phyloP scores from a whole-genome alignment of 1,140 invertebrate species.

The Mizuhopecten yessoensis region DNA sequence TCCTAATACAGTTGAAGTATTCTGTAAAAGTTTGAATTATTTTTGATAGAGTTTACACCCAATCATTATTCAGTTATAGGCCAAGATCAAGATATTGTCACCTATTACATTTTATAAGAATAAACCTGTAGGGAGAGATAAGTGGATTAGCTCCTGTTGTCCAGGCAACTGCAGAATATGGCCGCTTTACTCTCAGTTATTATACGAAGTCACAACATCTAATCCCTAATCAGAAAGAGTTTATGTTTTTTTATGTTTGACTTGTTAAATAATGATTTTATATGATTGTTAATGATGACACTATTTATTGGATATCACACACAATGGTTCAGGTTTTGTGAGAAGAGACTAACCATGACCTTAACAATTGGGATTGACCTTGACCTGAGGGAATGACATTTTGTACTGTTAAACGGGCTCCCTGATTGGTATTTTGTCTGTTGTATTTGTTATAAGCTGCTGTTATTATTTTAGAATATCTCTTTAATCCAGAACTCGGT shows the following conservation, averaged over 20 bases:
- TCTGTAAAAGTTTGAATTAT: not conserved
- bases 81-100: not conserved
- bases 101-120: not conserved
- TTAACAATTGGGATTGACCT: conserved; percentile 8
- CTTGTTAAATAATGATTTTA: not conserved
- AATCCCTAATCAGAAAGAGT: not conserved
- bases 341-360: not conserved
- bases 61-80: not conserved
- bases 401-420: not conserved
- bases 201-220: not conserved
- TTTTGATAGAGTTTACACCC: not conserved
- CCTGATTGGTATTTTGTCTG: not conserved
- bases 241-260: not conserved
- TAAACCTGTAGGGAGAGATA: no score
- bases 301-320: not conserved
- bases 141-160: no score
- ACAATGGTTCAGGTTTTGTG: not conserved
- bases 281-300: not conserved
- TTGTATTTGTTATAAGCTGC: no score
- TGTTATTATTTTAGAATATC: no score
- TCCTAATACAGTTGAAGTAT: not conserved
- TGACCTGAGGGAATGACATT: not conserved
- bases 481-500: no score
- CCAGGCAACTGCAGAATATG: no score
- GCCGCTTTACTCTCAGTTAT: not conserved